Base-by-base conservation (phyloP, 1,140 invertebrate species). In the Drosophila quadrilineata region DNA sequence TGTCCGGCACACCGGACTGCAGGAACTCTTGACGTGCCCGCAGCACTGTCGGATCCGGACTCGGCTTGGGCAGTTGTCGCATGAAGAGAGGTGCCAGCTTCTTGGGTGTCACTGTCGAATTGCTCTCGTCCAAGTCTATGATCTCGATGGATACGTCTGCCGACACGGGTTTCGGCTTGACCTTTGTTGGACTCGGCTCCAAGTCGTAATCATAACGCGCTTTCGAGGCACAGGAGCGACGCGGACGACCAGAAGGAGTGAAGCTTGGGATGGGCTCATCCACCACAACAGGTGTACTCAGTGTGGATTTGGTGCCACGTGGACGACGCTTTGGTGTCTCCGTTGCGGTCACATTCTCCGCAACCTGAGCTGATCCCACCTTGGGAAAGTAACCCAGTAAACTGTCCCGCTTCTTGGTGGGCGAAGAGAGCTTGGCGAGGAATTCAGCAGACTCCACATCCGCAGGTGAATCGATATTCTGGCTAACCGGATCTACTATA, bases 31-130 rank as follows among this genome's bases (percentile, higher is more conserved):
- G 90, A 71, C 91, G 92, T n/a, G 93, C 93, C 71, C 91, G 91
- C 29, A 92, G 49, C 12, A 88, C 80, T 33, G 71, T 88, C 14
- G 89, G 89, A 91, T 92, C 91, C 2, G 91, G 67, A 70, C 91
- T 90, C 24, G 90, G 90, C 89, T 93, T 93, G 6, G 91, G 72
- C 10, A 89, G 3, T 28, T 77, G 76, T 40, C 89, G 90, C 2
- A 90, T 57, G 87, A 93, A 93, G n/a, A 93, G 89, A n/a, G 93
- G 93, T 5, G 93, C 93, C 31, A 93, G 75, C 77, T 91, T 92
- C 14, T 88, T 71, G 26, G 84, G 71, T 28, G 84, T 86, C 5
- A 17, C 1, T 12, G 57, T 28, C 2, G 70, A 22, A 56, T 76
- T 76, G 24, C 76, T 80, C 17, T 29, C 70, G 60, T 87, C 88